phyloP scores from a whole-genome alignment of 2,888 invertebrate species.

The Agrilus mali region DNA sequence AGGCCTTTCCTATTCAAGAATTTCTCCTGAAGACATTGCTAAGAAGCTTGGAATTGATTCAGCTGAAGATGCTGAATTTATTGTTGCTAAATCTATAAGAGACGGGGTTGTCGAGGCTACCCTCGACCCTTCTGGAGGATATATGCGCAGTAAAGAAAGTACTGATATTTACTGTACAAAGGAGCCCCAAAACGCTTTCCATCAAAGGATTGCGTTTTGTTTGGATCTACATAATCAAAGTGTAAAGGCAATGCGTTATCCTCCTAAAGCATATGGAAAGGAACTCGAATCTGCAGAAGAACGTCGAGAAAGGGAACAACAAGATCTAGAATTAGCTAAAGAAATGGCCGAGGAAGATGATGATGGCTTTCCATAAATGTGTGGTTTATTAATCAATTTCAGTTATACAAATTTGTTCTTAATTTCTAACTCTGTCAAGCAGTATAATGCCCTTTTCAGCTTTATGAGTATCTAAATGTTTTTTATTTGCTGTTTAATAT shows the following conservation, averaged over 20 bases:
- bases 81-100: conserved; percentile 94
- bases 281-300: conserved; percentile 97
- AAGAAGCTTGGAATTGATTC: conserved; percentile 87
- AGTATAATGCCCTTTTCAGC: too few species aligned
- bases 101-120: conserved; percentile 98
- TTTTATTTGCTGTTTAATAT: too few species aligned
- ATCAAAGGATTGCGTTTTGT: conserved; percentile 94
- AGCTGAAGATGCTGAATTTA: conserved; percentile 96
- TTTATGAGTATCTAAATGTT: too few species aligned
- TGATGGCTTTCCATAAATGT: conserved; percentile 58
- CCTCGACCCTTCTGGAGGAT: conserved; percentile 88
- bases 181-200: conserved; percentile 92
- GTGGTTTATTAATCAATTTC: not conserved
- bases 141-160: conserved; percentile 95
- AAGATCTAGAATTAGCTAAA: conserved; percentile 97
- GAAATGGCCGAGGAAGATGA: conserved; percentile 99
- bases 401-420: too few species aligned
- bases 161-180: conserved; percentile 93
- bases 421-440: too few species aligned
- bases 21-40: conserved; percentile 90
- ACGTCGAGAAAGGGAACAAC: conserved; percentile 89
- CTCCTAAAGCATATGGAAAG: conserved; percentile 96
- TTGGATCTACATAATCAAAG: conserved; percentile 97
- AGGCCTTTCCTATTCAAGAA: conserved; percentile 90
- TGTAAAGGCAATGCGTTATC: conserved; percentile 98